These are phyloP conservation scores for Sebastes hubbsi DNA, from an alignment of 2,797 vertebrate species.

Conservation along the genomic window DNA sequence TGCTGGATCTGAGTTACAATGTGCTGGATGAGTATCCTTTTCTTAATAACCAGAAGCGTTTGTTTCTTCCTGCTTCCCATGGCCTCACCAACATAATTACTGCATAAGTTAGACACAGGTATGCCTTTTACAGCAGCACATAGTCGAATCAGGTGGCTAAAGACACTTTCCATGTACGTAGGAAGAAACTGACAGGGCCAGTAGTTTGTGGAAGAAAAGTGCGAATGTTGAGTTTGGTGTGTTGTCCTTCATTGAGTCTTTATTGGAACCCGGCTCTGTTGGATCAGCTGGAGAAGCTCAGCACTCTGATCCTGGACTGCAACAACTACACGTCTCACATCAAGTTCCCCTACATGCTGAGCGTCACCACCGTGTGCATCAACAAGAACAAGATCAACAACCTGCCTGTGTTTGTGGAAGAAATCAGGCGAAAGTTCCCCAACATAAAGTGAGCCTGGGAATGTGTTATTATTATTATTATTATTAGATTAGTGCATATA, in stretches of 20 bases:
- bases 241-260: conserved; percentile 71
- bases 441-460: conserved; percentile 73
- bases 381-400: conserved; percentile 86
- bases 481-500: no score
- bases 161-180: no score
- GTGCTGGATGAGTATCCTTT: conserved; percentile 85
- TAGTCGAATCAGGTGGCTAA: accelerated
- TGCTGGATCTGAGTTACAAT: conserved; percentile 84
- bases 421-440: conserved; percentile 79
- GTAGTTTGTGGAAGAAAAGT: no score
- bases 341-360: conserved; percentile 84
- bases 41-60: background rate
- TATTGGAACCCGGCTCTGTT: conserved; percentile 82
- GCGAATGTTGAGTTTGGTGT: background rate
- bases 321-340: conserved; percentile 84
- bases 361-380: conserved; percentile 79
- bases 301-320: conserved; percentile 82
- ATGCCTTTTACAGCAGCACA: no score
- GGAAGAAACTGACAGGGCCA: no score
- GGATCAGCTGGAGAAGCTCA: conserved; percentile 78
- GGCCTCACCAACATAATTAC: no score
- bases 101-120: no score
- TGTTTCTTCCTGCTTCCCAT: accelerated
- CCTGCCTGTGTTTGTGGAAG: conserved; percentile 82
- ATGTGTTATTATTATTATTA: background rate